Percentiles rank a stretch among this genome's conserved stretches.
Conservation (phyloP, 2,888 invertebrate species). For the Oligia latruncula region DNA sequence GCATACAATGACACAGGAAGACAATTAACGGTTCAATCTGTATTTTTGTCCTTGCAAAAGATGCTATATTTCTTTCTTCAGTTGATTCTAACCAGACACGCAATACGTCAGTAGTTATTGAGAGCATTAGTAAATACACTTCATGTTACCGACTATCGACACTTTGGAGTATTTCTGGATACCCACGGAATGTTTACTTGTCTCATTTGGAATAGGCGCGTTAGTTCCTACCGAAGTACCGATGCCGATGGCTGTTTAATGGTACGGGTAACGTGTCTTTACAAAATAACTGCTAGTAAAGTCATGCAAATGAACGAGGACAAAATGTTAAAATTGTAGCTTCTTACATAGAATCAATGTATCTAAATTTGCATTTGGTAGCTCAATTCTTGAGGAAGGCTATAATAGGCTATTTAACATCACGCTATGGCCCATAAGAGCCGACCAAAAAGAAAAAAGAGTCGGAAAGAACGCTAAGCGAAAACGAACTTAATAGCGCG, state of each 20-base stretch:
- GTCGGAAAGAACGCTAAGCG: neutral
- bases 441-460: neutral
- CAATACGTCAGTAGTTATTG: slow-evolving; percentile 32
- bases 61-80: neutral
- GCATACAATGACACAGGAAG: slow-evolving; percentile 27
- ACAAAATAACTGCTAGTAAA: slow-evolving; percentile 35
- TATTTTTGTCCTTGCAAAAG: slow-evolving; percentile 18
- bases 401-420: too few relatives aligned
- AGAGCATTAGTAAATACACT: slow-evolving; percentile 42
- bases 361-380: neutral
- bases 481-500: neutral
- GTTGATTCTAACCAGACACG: slow-evolving; percentile 47
- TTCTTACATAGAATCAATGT: neutral
- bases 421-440: neutral
- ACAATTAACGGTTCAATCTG: neutral
- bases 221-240: slow-evolving; percentile 53
- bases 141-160: slow-evolving; percentile 45
- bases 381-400: neutral
- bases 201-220: slow-evolving; percentile 54
- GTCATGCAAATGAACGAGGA: slow-evolving; percentile 41
- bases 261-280: slow-evolving; percentile 44
- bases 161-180: slow-evolving; percentile 59
- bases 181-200: slow-evolving; percentile 55
- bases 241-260: slow-evolving; percentile 43
- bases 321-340: neutral